A percentile compares a stretch with the other conserved stretches of the same genome.
Evolutionary conservation across 35 echinoderm and acorn worm genomes (phyloP).

Genomic region (Amphiura filiformis): DNA sequence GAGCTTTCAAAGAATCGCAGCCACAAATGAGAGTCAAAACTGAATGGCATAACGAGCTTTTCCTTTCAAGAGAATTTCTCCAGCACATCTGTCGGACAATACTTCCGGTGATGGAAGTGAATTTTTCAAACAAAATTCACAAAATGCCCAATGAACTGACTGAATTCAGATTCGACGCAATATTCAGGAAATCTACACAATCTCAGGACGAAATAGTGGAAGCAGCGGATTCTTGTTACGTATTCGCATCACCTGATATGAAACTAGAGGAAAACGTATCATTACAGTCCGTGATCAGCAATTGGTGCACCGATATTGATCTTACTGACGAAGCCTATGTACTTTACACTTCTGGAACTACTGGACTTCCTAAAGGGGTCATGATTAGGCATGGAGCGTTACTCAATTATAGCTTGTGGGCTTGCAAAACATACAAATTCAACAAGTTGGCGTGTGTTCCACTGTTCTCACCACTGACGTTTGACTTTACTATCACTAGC

Average conservation of each 20-base stretch:
- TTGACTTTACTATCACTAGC: constrained; percentile 15
- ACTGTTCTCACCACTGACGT: constrained; percentile 6
- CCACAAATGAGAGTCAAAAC: not conserved
- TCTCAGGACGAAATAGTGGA: not conserved
- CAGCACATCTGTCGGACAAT: constrained; percentile 4
- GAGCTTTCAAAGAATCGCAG: not conserved
- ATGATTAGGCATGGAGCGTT: constrained; percentile 12
- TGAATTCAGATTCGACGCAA: constrained; percentile 15
- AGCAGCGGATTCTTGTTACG: not conserved
- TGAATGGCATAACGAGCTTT: not conserved
- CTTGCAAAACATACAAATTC: constrained; percentile 11
- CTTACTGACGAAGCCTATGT: constrained; percentile 12
- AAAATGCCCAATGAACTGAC: constrained; percentile 18
- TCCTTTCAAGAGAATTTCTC: constrained; percentile 21
- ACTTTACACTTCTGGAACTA: constrained; percentile 17
- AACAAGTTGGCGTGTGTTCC: not conserved
- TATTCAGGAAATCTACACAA: not conserved
- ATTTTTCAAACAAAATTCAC: constrained; percentile 7
- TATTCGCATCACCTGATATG: not conserved
- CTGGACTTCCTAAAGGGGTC: not conserved
- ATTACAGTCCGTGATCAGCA: not conserved
- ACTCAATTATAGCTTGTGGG: not conserved
- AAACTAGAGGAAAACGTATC: not conserved
- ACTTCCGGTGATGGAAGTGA: not conserved
- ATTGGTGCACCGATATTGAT: constrained; percentile 1